Evolutionary conservation across 2,888 invertebrate genomes (phyloP).

Genomic region (Cheiracanthium punctorium): DNA sequence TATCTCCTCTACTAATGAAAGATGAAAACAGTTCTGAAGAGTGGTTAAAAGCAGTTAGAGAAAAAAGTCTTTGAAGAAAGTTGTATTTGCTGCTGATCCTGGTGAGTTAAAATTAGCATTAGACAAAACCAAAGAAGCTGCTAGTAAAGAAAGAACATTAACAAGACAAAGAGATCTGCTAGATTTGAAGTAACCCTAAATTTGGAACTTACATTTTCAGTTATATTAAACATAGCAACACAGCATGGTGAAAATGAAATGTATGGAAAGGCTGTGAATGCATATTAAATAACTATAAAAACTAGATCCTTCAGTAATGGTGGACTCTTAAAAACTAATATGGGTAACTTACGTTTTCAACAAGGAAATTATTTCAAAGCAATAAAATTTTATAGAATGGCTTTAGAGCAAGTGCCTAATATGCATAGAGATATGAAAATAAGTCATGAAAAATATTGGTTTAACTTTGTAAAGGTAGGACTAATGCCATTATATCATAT

Average conservation of each 20-base stretch:
- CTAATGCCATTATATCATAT: too few relatives aligned
- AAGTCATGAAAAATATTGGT: too few relatives aligned
- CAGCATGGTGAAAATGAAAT: constrained; percentile 96
- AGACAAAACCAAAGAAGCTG: constrained; percentile 93
- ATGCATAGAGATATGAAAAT: constrained; percentile 93
- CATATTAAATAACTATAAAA: constrained; percentile 94
- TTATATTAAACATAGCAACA: constrained; percentile 95
- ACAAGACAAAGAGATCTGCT: constrained; percentile 91
- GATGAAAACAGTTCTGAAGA: too few relatives aligned
- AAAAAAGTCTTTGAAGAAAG: too few relatives aligned
- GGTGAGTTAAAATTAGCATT: too few relatives aligned
- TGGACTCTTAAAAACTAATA: constrained; percentile 94
- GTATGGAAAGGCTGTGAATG: constrained; percentile 95
- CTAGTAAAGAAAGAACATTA: constrained; percentile 91
- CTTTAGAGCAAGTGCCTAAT: constrained; percentile 93
- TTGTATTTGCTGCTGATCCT: too few relatives aligned
- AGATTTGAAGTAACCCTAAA: constrained; percentile 82
- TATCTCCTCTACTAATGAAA: too few relatives aligned
- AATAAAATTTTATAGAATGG: constrained; percentile 98
- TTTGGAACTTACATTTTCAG: constrained; percentile 95
- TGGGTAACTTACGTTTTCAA: constrained; percentile 98
- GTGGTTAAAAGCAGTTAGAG: too few relatives aligned
- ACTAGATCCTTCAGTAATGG: constrained; percentile 96
- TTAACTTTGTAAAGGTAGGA: too few relatives aligned
- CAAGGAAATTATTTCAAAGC: constrained; percentile 94